These are phyloP conservation scores for Zaprionus lachaisei DNA, from an alignment of 1,140 invertebrate species.

Conservation along the genomic window DNA sequence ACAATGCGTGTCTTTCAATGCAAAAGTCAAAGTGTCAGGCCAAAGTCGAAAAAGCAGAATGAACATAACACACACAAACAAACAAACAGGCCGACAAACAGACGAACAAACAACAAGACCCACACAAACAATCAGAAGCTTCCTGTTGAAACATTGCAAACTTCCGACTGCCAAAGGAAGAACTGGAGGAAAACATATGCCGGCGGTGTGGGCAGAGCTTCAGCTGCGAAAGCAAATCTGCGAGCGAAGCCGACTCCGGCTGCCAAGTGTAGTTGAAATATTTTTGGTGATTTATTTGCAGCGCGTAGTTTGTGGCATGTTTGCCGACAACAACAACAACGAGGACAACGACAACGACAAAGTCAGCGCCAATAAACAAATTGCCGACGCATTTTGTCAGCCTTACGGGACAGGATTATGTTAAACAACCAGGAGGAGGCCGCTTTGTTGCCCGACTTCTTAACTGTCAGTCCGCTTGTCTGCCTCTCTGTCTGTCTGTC, in stretches of 20 bases:
- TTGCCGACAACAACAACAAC: conserved; percentile 61
- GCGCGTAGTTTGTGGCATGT: conserved; percentile 81
- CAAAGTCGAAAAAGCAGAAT: conserved; percentile 73
- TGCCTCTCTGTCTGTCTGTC: conserved; percentile 2
- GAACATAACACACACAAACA: conserved; percentile 56
- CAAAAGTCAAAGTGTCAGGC: conserved; percentile 78
- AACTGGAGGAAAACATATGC: conserved; percentile 64
- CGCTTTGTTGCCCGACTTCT: conserved; percentile 2
- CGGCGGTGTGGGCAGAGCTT: conserved; percentile 62
- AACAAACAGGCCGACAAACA: conserved; percentile 46
- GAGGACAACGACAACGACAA: conserved; percentile 39
- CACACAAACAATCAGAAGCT: conserved; percentile 73
- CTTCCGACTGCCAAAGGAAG: conserved; percentile 73
- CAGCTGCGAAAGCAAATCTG: conserved; percentile 23
- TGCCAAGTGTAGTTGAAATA: conserved; percentile 78
- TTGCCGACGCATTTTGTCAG: conserved; percentile 81
- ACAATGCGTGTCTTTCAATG: conserved; percentile 76
- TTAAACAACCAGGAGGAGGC: conserved; percentile 61
- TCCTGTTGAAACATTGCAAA: conserved; percentile 82
- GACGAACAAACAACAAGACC: conserved; percentile 33
- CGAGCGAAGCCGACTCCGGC: conserved; percentile 31
- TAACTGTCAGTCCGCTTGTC: conserved; percentile 11
- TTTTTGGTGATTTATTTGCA: conserved; percentile 82
- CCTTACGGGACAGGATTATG: conserved; percentile 74
- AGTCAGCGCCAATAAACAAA: conserved; percentile 78